Base-by-base conservation (phyloP, 2,113 vertebrate species). In the Epinephelus cyanopodus region DNA sequence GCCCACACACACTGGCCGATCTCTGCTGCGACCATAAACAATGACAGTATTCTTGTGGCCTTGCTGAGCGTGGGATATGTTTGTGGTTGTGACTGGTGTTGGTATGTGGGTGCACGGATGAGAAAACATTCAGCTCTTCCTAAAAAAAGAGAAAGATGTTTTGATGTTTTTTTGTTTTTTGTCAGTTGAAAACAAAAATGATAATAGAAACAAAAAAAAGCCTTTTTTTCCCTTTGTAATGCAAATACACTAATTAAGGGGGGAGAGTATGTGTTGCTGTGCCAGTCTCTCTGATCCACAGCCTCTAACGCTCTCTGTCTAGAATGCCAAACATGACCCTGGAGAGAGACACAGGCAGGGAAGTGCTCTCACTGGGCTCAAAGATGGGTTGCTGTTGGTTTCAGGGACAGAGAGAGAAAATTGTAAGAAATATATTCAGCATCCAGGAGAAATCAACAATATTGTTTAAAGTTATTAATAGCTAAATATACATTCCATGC, bases 311-410 rank as follows among this genome's bases (percentile, higher is more conserved):
- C 13, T 73, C 56, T 76, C 63, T 52, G 47, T 77, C 45, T 53
- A 77, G 42, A 82, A 74, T 84, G 73, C 65, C 69, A 92, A 90
- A 79, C 75, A 83, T 17, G 69, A 53, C 72, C 14, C 7, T 37
- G 60, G 72, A 77, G 29, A 48, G 48, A 52, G 21, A 75, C 29
- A 61, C 48, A 73, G 58, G 60, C 54, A 75, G 83, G 61, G 53
- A 84, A 72, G 65, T 7, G 25, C 81, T 72, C 84, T 79, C 74
- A 79, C 57, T 39, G 25, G 9, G 33, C 71, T 61, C 50, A 0
- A 1, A 48, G 15, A 77, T 37, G 45, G 47, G 48, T 23, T 47
- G 60, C 2, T 68, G 65, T 68, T 91, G 50, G 53, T 50, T 65
- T 37, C 2, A 8, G 19, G 7, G 21, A 5, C n/a, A 25, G 19